phyloP scores from a whole-genome alignment of 2,113 vertebrate genomes.

The Mesitornis unicolor region DNA sequence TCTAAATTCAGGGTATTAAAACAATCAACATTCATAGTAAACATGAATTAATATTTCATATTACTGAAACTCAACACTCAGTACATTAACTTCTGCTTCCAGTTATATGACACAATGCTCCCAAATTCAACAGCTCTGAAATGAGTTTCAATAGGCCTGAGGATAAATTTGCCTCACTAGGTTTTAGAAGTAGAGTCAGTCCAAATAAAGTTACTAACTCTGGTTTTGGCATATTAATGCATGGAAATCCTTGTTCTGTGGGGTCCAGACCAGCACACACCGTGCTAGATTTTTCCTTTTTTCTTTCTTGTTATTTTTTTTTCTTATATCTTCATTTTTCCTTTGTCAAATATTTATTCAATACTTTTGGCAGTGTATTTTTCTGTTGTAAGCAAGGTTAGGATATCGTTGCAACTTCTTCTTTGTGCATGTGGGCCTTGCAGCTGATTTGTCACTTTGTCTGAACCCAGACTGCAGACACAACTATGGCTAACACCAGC shows the following conservation, averaged over 20 bases:
- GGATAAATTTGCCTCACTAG: not conserved
- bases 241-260: not conserved
- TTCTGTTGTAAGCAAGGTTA: not conserved
- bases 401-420: not conserved
- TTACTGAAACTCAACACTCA: not conserved
- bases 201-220: not conserved
- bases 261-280: not conserved
- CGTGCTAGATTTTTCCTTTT: not conserved
- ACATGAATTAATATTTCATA: not conserved
- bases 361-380: not conserved
- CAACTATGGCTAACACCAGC: not conserved
- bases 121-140: not conserved
- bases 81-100: not conserved
- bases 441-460: not conserved
- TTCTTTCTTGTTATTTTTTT: not conserved
- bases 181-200: not conserved
- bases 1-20: conserved; percentile 3
- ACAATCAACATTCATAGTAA: not conserved
- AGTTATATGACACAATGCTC: not conserved
- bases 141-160: not conserved
- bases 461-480: not conserved
- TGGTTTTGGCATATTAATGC: not conserved
- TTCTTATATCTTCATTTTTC: not conserved
- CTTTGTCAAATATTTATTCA: not conserved
- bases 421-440: not conserved